These are phyloP conservation scores for Spongia lamella DNA, from an alignment of 37 sponge, comb jelly and placozoan species.

Conservation along the genomic window DNA sequence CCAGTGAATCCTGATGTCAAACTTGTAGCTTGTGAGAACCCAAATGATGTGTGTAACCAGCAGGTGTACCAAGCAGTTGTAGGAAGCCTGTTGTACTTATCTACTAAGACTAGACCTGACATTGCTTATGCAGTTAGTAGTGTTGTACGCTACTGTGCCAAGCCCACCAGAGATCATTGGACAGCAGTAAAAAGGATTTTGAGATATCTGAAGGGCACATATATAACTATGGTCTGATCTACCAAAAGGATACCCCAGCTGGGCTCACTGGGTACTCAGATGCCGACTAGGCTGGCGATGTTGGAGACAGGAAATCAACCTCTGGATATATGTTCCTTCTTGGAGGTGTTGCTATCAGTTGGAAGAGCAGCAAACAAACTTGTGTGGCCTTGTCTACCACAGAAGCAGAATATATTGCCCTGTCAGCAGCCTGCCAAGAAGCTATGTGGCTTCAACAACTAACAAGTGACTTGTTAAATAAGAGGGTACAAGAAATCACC, in stretches of 20 bases:
- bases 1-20: slow-evolving; percentile 28
- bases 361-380: slow-evolving; percentile 3
- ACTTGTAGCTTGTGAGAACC: slow-evolving; percentile 6
- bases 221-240: slow-evolving; percentile 13
- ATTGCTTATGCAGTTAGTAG: no score
- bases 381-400: slow-evolving; percentile 22
- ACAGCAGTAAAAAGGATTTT: slow-evolving; percentile 48
- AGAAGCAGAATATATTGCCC: background rate
- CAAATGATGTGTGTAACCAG: slow-evolving; percentile 21
- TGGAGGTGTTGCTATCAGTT: slow-evolving; percentile 10
- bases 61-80: slow-evolving; percentile 30
- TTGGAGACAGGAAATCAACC: slow-evolving; percentile 7
- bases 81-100: slow-evolving; percentile 13
- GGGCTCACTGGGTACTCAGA: background rate
- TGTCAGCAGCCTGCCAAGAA: no score
- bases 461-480: no score
- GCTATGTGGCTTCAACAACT: no score
- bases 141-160: slow-evolving; percentile 20
- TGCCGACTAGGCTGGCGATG: background rate
- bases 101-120: no score
- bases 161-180: slow-evolving; percentile 44
- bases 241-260: background rate
- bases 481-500: background rate
- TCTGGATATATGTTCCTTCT: background rate
- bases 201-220: slow-evolving; percentile 44